phyloP scores from a whole-genome alignment of 2,888 invertebrate genomes.

The Fragum sueziense region DNA sequence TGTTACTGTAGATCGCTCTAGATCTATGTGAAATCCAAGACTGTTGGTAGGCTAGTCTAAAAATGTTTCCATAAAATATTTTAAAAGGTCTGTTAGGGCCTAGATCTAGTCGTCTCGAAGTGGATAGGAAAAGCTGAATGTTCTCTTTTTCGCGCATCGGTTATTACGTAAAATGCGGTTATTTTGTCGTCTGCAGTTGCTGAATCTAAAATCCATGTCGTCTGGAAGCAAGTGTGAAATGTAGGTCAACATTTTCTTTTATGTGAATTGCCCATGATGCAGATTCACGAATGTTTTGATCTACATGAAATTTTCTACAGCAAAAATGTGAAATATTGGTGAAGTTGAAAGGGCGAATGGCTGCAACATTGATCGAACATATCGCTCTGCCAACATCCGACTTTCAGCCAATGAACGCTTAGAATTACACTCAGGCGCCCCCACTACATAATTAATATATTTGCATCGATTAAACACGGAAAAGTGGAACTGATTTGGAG shows the following conservation, averaged over 20 bases:
- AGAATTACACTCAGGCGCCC: conserved; percentile 40
- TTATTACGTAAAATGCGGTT: too few relatives aligned
- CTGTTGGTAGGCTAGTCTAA: too few relatives aligned
- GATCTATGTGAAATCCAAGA: too few relatives aligned
- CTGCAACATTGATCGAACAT: conserved; percentile 59
- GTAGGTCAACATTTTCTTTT: conserved; percentile 2
- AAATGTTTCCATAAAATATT: too few relatives aligned
- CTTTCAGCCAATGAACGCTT: conserved; percentile 27
- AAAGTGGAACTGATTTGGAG: conserved; percentile 46
- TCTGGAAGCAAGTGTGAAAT: background rate
- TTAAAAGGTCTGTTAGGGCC: too few relatives aligned
- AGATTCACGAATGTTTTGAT: conserved; percentile 8
- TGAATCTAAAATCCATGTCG: background rate
- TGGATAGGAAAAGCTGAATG: too few relatives aligned
- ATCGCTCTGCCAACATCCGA: conserved; percentile 38
- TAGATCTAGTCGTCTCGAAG: too few relatives aligned
- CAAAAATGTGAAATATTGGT: conserved; percentile 27
- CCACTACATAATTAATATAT: conserved; percentile 58
- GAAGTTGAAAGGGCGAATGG: conserved; percentile 32
- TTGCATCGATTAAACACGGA: conserved; percentile 60
- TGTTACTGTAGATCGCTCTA: too few relatives aligned
- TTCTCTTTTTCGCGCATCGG: too few relatives aligned
- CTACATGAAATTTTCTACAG: conserved; percentile 3
- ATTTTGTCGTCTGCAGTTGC: background rate
- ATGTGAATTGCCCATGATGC: background rate